These are phyloP conservation scores for Pyrocephalus nanus DNA, from an alignment of 2,797 vertebrate species.

Conservation along the genomic window DNA sequence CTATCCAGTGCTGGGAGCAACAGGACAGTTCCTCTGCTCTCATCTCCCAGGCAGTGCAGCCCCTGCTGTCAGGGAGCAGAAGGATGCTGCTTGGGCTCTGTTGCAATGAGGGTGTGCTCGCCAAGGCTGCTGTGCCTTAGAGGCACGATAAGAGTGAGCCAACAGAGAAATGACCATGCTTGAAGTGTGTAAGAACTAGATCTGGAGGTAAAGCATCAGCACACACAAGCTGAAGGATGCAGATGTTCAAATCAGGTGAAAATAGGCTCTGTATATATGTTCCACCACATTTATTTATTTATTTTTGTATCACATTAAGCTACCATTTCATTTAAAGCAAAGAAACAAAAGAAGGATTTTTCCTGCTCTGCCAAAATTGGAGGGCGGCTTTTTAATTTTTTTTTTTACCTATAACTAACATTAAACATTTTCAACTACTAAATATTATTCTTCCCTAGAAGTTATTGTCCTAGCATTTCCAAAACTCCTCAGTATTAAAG, in stretches of 20 bases:
- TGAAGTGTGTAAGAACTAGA: not conserved
- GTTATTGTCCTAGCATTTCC: not conserved
- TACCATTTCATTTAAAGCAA: not conserved
- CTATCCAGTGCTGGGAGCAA: not conserved
- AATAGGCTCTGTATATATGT: not conserved
- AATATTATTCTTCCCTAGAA: not conserved
- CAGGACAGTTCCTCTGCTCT: not conserved
- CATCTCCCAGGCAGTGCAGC: not conserved
- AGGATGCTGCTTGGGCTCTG: not conserved
- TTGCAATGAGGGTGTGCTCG: rapidly evolving
- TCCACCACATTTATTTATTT: not conserved
- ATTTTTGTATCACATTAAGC: not conserved
- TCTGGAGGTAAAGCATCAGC: not conserved
- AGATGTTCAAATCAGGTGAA: not conserved
- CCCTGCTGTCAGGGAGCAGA: not conserved
- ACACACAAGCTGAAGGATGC: not conserved
- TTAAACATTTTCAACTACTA: not conserved
- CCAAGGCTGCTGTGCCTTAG: not conserved
- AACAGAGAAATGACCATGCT: too few species aligned
- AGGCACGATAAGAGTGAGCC: not conserved
- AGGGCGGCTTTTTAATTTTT: not conserved
- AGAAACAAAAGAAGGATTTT: not conserved
- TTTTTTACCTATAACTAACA: not conserved
- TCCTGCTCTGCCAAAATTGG: not conserved
- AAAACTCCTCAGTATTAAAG: not conserved